Evolutionary conservation across 2,113 vertebrate genomes (phyloP).

Genomic region (Cyprinodon brontotheroides): DNA sequence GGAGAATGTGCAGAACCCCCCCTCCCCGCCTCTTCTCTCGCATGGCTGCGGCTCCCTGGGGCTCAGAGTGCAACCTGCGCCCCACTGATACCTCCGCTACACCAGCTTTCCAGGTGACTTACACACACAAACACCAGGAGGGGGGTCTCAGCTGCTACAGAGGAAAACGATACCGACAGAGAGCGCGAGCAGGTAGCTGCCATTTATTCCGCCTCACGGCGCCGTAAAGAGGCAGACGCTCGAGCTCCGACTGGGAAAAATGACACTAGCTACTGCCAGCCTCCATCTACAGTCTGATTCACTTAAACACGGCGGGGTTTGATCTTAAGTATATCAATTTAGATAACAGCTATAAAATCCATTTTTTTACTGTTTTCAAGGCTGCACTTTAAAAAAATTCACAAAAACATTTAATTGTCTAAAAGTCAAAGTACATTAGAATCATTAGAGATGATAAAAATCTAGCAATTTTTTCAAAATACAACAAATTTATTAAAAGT

Average conservation of each 20-base stretch:
- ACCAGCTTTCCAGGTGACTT: constrained; percentile 70
- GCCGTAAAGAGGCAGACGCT: constrained; percentile 17
- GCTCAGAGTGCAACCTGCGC: constrained; percentile 59
- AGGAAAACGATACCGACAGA: constrained; percentile 25
- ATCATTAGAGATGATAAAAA: no score
- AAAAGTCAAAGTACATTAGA: no score
- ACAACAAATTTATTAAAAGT: not conserved
- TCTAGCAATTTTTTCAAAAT: not conserved
- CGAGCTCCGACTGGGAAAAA: not conserved
- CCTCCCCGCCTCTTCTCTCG: not conserved
- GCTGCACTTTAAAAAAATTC: no score
- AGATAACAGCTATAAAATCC: no score
- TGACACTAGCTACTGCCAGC: not conserved
- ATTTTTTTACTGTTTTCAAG: no score
- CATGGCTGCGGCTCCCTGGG: constrained; percentile 34
- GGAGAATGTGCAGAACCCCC: constrained; percentile 22
- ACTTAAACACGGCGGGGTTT: not conserved
- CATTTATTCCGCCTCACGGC: constrained; percentile 23
- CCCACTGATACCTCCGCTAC: constrained; percentile 57
- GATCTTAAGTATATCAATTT: no score
- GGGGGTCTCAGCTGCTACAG: constrained; percentile 63
- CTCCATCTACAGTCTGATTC: not conserved
- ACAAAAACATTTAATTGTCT: no score
- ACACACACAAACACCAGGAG: constrained; percentile 53
- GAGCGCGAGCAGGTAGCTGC: constrained; percentile 43